Conservation (phyloP, 2,113 vertebrate genomes). For the Myiozetetes cayanensis region DNA sequence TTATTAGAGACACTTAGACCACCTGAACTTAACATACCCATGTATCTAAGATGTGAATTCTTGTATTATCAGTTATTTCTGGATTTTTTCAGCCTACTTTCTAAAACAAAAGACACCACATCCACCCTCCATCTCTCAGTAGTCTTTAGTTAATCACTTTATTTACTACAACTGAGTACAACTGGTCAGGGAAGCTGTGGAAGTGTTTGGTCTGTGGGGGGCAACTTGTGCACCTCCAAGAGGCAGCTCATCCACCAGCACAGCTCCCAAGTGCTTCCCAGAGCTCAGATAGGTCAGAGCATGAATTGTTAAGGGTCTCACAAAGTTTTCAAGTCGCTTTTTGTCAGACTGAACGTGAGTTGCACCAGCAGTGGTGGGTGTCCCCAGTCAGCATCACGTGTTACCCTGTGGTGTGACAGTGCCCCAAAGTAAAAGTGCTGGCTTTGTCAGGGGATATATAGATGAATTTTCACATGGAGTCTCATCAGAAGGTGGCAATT, state of each 20-base stretch:
- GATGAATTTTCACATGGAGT: neutral
- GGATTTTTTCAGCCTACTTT: neutral
- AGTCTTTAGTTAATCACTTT: neutral
- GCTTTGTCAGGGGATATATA: neutral
- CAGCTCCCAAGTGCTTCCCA: neutral
- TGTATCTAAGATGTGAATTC: neutral
- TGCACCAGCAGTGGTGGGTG: neutral
- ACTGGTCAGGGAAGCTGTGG: neutral
- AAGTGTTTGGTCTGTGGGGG: neutral
- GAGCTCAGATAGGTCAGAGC: neutral
- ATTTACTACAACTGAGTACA: neutral
- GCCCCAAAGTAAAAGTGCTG: neutral
- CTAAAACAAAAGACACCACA: no score
- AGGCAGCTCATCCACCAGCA: fast-evolving
- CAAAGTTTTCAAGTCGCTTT: neutral
- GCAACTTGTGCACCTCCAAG: neutral
- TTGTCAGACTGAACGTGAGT: neutral
- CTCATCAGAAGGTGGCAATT: neutral
- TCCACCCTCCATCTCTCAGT: neutral
- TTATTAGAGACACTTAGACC: neutral
- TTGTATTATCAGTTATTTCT: neutral
- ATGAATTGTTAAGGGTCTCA: neutral
- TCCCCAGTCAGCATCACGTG: neutral
- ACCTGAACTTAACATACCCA: neutral
- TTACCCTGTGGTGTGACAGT: neutral